These are phyloP conservation scores for Mongoloraphidia duomilia DNA, from an alignment of 2,888 invertebrate genomes.

Conservation along the genomic window DNA sequence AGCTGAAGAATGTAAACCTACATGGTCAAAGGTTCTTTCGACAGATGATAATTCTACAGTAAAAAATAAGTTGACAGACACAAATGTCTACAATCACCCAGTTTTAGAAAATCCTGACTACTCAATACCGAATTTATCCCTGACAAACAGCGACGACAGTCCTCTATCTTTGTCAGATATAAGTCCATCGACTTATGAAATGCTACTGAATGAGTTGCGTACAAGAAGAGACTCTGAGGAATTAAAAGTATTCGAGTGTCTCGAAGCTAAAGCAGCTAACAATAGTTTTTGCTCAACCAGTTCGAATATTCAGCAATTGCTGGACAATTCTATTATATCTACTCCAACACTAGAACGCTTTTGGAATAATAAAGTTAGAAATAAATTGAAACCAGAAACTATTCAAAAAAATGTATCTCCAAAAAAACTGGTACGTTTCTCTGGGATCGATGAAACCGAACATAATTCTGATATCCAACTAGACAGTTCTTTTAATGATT, in stretches of 20 bases:
- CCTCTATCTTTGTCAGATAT: neutral
- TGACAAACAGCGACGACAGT: too few relatives aligned
- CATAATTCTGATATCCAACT: too few relatives aligned
- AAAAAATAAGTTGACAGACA: too few relatives aligned
- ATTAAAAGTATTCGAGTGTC: slow-evolving; percentile 58
- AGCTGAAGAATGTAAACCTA: too few relatives aligned
- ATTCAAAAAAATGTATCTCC: neutral
- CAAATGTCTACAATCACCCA: too few relatives aligned
- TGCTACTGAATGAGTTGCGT: slow-evolving; percentile 11
- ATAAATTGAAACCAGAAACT: slow-evolving; percentile 28
- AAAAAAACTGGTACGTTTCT: neutral
- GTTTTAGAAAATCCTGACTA: too few relatives aligned
- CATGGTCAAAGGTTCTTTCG: too few relatives aligned
- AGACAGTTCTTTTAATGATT: too few relatives aligned
- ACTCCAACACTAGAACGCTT: slow-evolving; percentile 19
- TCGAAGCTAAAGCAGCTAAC: slow-evolving; percentile 60
- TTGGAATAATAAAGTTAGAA: slow-evolving; percentile 19
- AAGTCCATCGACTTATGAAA: slow-evolving; percentile 2
- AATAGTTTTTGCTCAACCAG: slow-evolving; percentile 55
- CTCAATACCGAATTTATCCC: too few relatives aligned
- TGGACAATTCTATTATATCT: slow-evolving; percentile 28
- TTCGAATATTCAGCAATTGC: slow-evolving; percentile 42
- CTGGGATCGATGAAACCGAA: neutral
- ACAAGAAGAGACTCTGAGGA: slow-evolving; percentile 34
- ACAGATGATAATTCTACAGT: too few relatives aligned